Percentiles rank a stretch among this genome's conserved stretches.
phyloP scores from a whole-genome alignment of 2,888 invertebrate species.

The Pyralis farinalis region DNA sequence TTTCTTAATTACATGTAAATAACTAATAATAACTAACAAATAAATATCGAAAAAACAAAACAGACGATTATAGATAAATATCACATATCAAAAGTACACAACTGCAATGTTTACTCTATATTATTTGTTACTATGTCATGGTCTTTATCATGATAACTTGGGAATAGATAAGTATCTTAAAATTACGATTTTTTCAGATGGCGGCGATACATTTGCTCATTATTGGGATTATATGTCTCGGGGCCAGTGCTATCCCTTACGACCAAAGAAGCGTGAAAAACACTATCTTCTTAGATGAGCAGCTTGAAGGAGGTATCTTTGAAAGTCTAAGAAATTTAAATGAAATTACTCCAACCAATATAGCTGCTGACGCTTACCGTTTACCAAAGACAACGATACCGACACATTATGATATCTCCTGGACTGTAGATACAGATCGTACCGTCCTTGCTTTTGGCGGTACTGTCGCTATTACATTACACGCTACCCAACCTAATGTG shows the following conservation, averaged over 20 bases:
- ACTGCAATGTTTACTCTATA: no score
- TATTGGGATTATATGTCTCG: constrained; percentile 35
- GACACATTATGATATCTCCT: constrained; percentile 65
- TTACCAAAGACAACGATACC: constrained; percentile 76
- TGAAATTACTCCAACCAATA: constrained; percentile 10
- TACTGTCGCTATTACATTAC: constrained; percentile 46
- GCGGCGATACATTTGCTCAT: constrained; percentile 43
- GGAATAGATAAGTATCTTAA: no score
- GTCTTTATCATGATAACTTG: no score
- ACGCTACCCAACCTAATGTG: constrained; percentile 41
- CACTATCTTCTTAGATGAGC: constrained; percentile 65
- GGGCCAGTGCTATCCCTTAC: constrained; percentile 36
- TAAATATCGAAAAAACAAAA: no score
- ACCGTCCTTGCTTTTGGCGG: constrained; percentile 46
- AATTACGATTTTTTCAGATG: no score
- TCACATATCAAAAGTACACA: no score
- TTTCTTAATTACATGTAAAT: no score
- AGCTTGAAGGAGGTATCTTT: constrained; percentile 52
- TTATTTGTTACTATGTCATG: no score
- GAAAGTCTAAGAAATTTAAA: constrained; percentile 31
- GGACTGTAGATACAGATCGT: constrained; percentile 56
- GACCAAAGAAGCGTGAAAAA: constrained; percentile 35
- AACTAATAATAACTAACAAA: no score
- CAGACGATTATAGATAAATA: no score
- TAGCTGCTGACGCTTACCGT: constrained; percentile 43